These are phyloP conservation scores for Troilus luridus DNA, from an alignment of 2,888 invertebrate species.

Conservation along the genomic window DNA sequence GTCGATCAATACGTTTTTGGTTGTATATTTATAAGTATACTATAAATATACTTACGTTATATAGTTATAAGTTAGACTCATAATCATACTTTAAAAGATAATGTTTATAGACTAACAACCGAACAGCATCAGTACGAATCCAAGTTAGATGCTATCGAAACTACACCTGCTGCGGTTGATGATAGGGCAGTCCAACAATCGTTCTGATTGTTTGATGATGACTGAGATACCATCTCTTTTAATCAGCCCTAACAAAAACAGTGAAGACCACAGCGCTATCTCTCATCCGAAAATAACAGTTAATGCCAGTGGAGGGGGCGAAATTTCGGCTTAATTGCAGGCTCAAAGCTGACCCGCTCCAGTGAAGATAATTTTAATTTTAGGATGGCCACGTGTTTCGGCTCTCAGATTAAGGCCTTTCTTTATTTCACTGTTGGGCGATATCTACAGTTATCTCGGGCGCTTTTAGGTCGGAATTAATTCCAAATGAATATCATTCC, in stretches of 20 bases:
- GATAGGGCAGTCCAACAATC: conserved; percentile 36
- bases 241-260: conserved; percentile 6
- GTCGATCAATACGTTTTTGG: too few relatives aligned
- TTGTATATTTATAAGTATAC: too few relatives aligned
- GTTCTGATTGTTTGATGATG: conserved; percentile 39
- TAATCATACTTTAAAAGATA: not conserved
- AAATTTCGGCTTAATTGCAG: conserved; percentile 47
- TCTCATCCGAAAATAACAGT: conserved; percentile 52
- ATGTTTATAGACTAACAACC: not conserved
- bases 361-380: conserved; percentile 52
- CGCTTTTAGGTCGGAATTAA: not conserved
- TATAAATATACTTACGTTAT: too few relatives aligned
- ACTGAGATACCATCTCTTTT: conserved; percentile 10
- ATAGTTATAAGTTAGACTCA: not conserved
- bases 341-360: not conserved
- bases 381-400: conserved; percentile 51
- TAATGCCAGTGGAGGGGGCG: conserved; percentile 41
- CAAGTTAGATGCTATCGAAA: not conserved
- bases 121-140: not conserved
- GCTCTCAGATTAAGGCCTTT: not conserved
- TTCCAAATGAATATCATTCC: not conserved
- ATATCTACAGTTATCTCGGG: not conserved
- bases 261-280: conserved; percentile 43
- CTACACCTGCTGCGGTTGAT: not conserved
- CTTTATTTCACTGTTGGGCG: not conserved